Conservation (phyloP, 2,888 invertebrate genomes). For the Acrobasis consociella region DNA sequence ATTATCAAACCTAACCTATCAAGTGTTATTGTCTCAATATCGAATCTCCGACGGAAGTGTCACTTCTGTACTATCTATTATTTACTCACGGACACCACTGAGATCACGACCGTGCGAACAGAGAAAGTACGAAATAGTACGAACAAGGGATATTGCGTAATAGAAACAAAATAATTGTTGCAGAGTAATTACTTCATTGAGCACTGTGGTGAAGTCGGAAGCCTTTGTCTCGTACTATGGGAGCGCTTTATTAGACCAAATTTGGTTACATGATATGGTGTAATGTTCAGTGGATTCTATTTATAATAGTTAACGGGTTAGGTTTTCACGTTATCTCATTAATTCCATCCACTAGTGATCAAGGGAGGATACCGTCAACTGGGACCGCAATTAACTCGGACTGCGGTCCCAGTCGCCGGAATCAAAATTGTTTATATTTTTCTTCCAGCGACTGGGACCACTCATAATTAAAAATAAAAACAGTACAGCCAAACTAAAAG, state of each 20-base stretch:
- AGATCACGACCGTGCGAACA: slow-evolving; percentile 63
- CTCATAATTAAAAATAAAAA: too few relatives aligned
- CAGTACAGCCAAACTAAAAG: too few relatives aligned
- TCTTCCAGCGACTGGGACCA: too few relatives aligned
- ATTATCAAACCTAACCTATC: too few relatives aligned
- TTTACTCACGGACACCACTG: not conserved
- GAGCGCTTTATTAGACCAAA: slow-evolving; percentile 9
- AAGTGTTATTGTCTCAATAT: not conserved
- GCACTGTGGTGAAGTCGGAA: slow-evolving; percentile 5
- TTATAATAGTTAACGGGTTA: too few relatives aligned
- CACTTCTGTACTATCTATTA: not conserved
- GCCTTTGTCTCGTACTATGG: not conserved
- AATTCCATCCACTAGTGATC: too few relatives aligned
- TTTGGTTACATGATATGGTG: not conserved
- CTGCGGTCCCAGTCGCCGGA: too few relatives aligned
- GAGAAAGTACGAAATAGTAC: slow-evolving; percentile 57
- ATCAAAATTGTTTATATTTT: too few relatives aligned
- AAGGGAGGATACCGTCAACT: too few relatives aligned
- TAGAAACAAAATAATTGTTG: slow-evolving; percentile 30
- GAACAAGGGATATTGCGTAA: slow-evolving; percentile 45
- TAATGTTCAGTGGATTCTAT: not conserved
- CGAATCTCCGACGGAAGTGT: not conserved
- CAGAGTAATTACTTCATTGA: slow-evolving; percentile 37
- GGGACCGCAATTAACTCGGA: too few relatives aligned
- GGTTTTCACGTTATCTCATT: not conserved